phyloP scores from a whole-genome alignment of 2,797 vertebrate species.

The Myiothlypis chrysogaster region DNA sequence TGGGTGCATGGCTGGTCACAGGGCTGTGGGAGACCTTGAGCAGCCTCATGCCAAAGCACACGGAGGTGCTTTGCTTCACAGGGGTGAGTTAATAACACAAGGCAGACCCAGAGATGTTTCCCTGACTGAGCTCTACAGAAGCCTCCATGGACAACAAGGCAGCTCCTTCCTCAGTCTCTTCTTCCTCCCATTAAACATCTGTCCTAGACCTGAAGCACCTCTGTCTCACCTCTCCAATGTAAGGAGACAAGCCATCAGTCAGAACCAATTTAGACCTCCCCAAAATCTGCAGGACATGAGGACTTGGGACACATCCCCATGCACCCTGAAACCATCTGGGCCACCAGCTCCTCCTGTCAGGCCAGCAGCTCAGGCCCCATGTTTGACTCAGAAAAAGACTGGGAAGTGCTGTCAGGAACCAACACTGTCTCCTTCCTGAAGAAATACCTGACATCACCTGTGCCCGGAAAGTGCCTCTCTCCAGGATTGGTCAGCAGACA shows the following conservation, averaged over 20 bases:
- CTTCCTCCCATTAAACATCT: not conserved
- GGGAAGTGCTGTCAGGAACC: not conserved
- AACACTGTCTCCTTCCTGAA: not conserved
- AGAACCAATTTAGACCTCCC: not conserved
- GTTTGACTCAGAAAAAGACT: not conserved
- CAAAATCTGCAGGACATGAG: not conserved
- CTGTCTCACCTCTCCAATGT: not conserved
- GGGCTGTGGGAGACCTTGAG: accelerated
- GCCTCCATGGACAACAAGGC: not conserved
- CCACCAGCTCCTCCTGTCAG: not conserved
- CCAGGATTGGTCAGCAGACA: not conserved
- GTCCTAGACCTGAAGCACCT: not conserved
- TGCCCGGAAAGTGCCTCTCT: not conserved
- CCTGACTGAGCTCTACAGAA: not conserved
- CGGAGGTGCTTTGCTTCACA: not conserved
- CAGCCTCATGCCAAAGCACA: not conserved
- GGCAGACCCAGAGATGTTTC: not conserved
- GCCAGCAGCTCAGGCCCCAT: not conserved
- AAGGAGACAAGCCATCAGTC: not conserved
- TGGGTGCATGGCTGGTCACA: not conserved
- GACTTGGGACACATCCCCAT: not conserved
- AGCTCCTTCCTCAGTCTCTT: not conserved
- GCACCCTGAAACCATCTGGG: not conserved
- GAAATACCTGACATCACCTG: not conserved
- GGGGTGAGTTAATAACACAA: accelerated